Evolutionary conservation across 2,797 vertebrate genomes (phyloP), one percentile per base, ranked within the genome.

Genomic region (Trematomus bernacchii): DNA sequence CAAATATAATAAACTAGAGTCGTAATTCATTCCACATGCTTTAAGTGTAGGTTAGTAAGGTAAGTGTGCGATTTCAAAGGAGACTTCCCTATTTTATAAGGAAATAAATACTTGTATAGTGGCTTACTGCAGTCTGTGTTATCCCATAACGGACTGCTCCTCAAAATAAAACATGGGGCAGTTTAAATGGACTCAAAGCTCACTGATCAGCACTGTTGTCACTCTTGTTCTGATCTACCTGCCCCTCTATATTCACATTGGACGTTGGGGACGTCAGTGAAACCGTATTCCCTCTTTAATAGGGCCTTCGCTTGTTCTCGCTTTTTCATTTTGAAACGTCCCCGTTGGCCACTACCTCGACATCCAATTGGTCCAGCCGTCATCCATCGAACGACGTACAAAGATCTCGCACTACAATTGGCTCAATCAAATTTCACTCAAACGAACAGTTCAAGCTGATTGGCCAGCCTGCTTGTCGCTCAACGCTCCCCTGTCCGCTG

Each of bases 151-250:
- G 15, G 79, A 9, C 68, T 44, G 42, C 44, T 73, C 27, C 47
- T 60, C 27, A 59, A 27, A 30, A 63, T 64, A 23, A 60, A 63
- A 37, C 60, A 23, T 4, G 40, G 54, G 48, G 15, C 57, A 10
- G 4, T 79, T 84, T 61, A 52, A 78, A 18, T 43, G 0, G 55
- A 21, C 76, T 76, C 30, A 1, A 42, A 66, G 67, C 84, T 88
- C 79, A 91, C 89, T 92, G 87, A 83, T 83, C 79, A 46, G 58
- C 57, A 43, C 68, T 52, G 67, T 30, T 92, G 90, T 91, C 91
- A 89, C 71, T 92, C 88, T 84, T 0, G 23, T 40, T 75, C 69
- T 75, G 76, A 52, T 60, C 67, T 82, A 68, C 50, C 87, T 52
- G 80, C 79, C 84, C 70, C 62, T 50, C 40, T 6, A 30, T 48